Base-by-base conservation (phyloP, 2,888 invertebrate genomes). In the Cenopis cana region DNA sequence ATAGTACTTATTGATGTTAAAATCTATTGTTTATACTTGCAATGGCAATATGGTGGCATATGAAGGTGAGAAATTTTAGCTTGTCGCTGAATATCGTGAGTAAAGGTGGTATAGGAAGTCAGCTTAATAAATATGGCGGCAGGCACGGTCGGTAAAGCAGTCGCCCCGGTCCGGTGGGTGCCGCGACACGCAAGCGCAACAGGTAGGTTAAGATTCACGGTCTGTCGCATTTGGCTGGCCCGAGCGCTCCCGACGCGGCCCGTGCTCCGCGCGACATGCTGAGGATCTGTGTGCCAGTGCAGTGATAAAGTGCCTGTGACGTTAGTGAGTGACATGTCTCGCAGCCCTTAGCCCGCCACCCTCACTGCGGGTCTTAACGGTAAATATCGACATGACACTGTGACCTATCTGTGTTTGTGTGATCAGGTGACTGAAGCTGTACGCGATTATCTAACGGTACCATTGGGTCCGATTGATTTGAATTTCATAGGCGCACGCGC, bases 151-250 rank as follows among this genome's bases (percentile, higher is more conserved):
- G 93, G 86, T 88, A 86, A 83, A 90, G 82, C 86, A 86, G 90
- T 74, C 74, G 78, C 79, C 77, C 80, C 85, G 88, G 88, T 84
- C 85, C 83, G 87, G 82, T 84, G 84, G 80, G 81, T 83, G 77
- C 83, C 76, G 82, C 87, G 91, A 93, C 93, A 93, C 93, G 93
- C 93, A 90, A 90, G 89, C 91, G 90, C 87, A 84, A 84, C 92
- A 93, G 93, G 92, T 93, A 93, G 92, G 93, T 92, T 92, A 93
- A 87, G 85, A 85, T 91, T 91, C 86, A 93, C 91, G 93, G 86
- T 92, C 91, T 84, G 89, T 83, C 90, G 92, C 92, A 91, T 89
- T 92, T 90, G 91, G 84, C 87, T 85, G 86, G 88, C 85, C 89
- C 87, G 85, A 87, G 91, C 86, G 88, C 87, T 87, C 85, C 84